Conservation (phyloP, 2,888 invertebrate genomes). For the Neria commutata region DNA sequence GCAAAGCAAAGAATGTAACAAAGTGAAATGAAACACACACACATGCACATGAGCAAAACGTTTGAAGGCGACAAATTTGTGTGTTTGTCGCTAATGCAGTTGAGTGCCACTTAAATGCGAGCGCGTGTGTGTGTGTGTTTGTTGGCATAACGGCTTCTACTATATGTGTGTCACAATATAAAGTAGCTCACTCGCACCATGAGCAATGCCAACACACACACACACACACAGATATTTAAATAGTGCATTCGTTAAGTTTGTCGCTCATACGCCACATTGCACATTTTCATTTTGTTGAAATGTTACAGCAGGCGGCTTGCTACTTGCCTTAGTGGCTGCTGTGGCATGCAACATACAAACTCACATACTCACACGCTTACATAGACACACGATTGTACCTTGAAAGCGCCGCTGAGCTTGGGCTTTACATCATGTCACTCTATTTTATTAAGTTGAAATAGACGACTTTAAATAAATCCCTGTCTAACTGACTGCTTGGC, state of each 20-base stretch:
- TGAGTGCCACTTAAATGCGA: background rate
- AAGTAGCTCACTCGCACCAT: conserved; percentile 19
- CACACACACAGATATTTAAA: conserved; percentile 9
- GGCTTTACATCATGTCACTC: conserved; percentile 43
- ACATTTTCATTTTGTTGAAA: conserved; percentile 45
- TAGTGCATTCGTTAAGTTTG: conserved; percentile 31
- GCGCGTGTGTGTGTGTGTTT: conserved; percentile 11
- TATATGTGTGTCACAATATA: no score
- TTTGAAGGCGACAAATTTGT: conserved; percentile 47
- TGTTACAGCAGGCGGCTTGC: conserved; percentile 17
- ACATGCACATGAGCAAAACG: conserved; percentile 28
- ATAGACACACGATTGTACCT: background rate
- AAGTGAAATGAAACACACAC: background rate
- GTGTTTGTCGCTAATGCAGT: conserved; percentile 28
- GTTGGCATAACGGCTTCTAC: no score
- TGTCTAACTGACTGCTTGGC: conserved; percentile 41
- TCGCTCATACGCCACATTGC: conserved; percentile 57
- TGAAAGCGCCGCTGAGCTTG: conserved; percentile 13
- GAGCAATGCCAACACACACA: conserved; percentile 21
- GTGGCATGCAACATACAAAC: background rate
- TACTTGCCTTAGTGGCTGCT: conserved; percentile 3
- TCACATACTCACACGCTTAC: no score
- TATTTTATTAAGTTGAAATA: conserved; percentile 49
- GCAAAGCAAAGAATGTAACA: background rate
- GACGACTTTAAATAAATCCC: conserved; percentile 49